Evolutionary conservation across 2,797 vertebrate genomes (phyloP).

Genomic region (Gadopsis bispinosus): DNA sequence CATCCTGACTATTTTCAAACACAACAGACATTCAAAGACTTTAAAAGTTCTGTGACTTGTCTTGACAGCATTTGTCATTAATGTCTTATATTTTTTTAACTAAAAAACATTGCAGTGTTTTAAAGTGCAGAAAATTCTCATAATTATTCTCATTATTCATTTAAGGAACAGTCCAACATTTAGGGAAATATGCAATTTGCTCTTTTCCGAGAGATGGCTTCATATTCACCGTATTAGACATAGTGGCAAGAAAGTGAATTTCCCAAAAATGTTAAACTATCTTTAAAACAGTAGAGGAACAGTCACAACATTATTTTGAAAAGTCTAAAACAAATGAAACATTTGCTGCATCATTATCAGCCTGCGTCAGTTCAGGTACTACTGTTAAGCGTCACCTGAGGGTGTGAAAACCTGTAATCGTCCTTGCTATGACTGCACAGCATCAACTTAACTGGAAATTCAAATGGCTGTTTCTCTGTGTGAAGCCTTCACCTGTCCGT

Average conservation of each 20-base stretch:
- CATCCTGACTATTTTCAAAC: not conserved
- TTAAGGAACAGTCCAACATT: not conserved
- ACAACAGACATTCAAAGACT: not conserved
- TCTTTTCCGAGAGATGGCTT: no score
- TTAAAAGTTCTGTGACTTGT: not conserved
- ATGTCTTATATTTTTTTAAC: not conserved
- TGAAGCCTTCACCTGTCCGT: slow-evolving; percentile 9
- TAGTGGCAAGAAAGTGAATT: not conserved
- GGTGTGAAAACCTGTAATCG: slow-evolving; percentile 5
- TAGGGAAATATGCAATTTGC: not conserved
- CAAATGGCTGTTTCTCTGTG: not conserved
- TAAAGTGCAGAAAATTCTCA: no score
- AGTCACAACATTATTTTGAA: not conserved
- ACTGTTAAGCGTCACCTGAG: not conserved
- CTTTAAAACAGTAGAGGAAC: not conserved
- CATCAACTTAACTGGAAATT: slow-evolving; percentile 7
- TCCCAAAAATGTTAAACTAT: not conserved
- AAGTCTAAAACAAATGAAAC: not conserved
- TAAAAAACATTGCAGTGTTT: no score
- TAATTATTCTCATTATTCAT: not conserved
- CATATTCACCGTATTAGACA: not conserved
- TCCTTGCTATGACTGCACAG: not conserved
- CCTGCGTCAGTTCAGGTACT: not conserved
- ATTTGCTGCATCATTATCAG: not conserved
- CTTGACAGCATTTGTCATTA: rapidly evolving